Evolutionary conservation across 2,113 vertebrate genomes (phyloP).

Genomic region (Balaeniceps rex): DNA sequence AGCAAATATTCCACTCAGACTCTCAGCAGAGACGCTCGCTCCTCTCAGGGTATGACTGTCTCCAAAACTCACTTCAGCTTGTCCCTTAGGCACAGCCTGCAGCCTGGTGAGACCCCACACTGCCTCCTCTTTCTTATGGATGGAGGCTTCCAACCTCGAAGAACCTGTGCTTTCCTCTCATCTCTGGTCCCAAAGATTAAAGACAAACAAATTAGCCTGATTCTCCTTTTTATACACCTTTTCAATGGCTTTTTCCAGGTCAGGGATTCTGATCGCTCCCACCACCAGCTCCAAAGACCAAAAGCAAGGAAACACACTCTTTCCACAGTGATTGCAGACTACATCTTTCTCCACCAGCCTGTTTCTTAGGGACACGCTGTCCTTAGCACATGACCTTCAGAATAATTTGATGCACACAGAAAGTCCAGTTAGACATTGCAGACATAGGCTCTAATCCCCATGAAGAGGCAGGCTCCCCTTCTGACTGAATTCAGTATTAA

Average conservation of each 20-base stretch:
- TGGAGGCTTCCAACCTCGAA: accelerated
- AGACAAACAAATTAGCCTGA: background rate
- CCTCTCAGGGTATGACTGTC: background rate
- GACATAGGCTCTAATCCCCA: background rate
- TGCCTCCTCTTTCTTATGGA: background rate
- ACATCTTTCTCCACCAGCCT: background rate
- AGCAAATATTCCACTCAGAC: background rate
- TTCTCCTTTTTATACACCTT: background rate
- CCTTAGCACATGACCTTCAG: background rate
- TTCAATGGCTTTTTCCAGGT: background rate
- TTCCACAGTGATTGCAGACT: background rate
- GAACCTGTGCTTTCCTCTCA: background rate
- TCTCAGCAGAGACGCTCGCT: accelerated
- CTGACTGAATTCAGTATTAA: background rate
- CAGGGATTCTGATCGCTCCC: background rate
- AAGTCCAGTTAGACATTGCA: background rate
- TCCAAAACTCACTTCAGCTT: background rate
- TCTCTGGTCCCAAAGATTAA: background rate
- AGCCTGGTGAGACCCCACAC: background rate
- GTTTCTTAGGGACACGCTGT: background rate
- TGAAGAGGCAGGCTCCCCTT: background rate
- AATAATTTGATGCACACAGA: background rate
- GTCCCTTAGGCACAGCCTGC: background rate
- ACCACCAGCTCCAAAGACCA: background rate
- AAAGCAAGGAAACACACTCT: background rate